phyloP scores from a whole-genome alignment of 2,888 invertebrate genomes.

The Tuberolachnus salignus region DNA sequence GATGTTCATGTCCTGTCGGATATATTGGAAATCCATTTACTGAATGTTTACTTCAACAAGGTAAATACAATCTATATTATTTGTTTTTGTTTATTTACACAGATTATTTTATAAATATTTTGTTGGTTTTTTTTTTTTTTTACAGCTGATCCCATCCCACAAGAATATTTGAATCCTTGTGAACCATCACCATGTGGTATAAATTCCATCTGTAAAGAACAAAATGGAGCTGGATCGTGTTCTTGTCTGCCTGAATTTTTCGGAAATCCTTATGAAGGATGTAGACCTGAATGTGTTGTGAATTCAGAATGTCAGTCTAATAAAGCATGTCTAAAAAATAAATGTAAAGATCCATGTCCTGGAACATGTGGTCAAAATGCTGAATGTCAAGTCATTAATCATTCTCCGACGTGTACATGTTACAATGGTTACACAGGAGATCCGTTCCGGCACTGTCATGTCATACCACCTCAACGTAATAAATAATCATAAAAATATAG shows the following conservation, averaged over 20 bases:
- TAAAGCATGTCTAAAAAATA: constrained; percentile 81
- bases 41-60: constrained; percentile 68
- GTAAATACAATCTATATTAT: constrained; percentile 62
- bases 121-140: too few species aligned
- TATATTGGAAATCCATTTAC: constrained; percentile 77
- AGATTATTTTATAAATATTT: constrained; percentile 63
- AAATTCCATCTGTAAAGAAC: constrained; percentile 73
- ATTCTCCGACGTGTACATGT: constrained; percentile 70
- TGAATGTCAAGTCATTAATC: constrained; percentile 82
- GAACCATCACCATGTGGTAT: constrained; percentile 79
- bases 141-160: constrained; percentile 61
- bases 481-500: neutral
- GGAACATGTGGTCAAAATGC: constrained; percentile 84
- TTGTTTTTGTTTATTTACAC: neutral
- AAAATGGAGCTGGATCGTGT: constrained; percentile 70
- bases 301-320: constrained; percentile 78
- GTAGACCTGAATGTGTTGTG: constrained; percentile 76
- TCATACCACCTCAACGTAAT: constrained; percentile 63
- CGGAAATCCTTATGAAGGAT: constrained; percentile 79
- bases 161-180: constrained; percentile 68
- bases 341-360: constrained; percentile 85
- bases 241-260: constrained; percentile 73
- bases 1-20: constrained; percentile 71
- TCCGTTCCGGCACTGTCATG: constrained; percentile 69
- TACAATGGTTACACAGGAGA: constrained; percentile 61